Conservation (phyloP, 2,888 invertebrate genomes). For the Corbicula japonica region DNA sequence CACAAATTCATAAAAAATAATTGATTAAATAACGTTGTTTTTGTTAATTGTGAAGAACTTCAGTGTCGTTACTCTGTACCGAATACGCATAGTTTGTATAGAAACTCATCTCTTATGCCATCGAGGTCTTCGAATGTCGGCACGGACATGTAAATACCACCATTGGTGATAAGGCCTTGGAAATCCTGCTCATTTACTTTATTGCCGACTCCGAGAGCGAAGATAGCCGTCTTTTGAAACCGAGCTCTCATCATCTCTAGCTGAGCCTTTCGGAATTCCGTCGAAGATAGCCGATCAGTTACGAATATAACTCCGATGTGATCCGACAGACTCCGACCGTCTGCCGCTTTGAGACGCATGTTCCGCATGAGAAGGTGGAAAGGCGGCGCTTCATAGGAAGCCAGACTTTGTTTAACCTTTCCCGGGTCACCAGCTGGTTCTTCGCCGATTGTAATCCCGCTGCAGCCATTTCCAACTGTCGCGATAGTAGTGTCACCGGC, state of each 20-base stretch:
- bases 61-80: slow-evolving; percentile 34
- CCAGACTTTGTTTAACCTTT: slow-evolving; percentile 32
- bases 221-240: slow-evolving; percentile 62
- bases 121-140: slow-evolving; percentile 45
- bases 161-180: slow-evolving; percentile 42
- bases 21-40: too few relatives aligned
- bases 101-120: slow-evolving; percentile 32
- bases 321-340: slow-evolving; percentile 41
- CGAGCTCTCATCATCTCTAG: slow-evolving; percentile 60
- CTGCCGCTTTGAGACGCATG: slow-evolving; percentile 56
- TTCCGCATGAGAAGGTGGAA: slow-evolving; percentile 52
- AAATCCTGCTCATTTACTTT: slow-evolving; percentile 45
- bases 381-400: slow-evolving; percentile 34
- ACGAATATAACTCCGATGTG: slow-evolving; percentile 63
- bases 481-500: slow-evolving; percentile 39
- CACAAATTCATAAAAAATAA: too few relatives aligned
- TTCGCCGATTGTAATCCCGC: slow-evolving; percentile 32
- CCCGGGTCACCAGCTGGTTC: slow-evolving; percentile 32
- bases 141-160: slow-evolving; percentile 43
- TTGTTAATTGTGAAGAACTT: too few relatives aligned
- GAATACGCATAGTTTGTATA: slow-evolving; percentile 51
- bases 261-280: slow-evolving; percentile 49
- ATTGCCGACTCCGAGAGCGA: slow-evolving; percentile 69
- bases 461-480: slow-evolving; percentile 55
- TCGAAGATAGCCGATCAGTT: slow-evolving; percentile 36